These are phyloP conservation scores for Zele albiditarsus DNA, from an alignment of 2,888 invertebrate genomes.

Conservation along the genomic window DNA sequence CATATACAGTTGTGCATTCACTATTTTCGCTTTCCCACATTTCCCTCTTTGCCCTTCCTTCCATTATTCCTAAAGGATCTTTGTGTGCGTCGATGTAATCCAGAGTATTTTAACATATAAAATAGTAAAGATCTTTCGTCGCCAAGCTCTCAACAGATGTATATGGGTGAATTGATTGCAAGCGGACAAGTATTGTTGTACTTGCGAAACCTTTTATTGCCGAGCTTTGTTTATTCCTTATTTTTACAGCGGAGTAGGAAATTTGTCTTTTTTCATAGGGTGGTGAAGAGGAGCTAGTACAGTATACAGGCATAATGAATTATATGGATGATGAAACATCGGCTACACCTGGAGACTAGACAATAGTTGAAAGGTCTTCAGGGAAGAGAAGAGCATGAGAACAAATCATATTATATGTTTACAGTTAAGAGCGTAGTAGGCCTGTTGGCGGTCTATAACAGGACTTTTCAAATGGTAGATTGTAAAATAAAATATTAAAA, in stretches of 20 bases:
- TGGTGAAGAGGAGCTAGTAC: no score
- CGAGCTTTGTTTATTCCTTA: no score
- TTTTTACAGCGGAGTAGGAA: no score
- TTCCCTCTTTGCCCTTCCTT: background rate
- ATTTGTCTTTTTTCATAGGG: no score
- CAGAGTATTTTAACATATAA: background rate
- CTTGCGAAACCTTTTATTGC: no score
- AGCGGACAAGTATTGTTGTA: background rate
- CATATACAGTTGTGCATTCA: conserved; percentile 36
- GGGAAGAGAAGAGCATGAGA: background rate
- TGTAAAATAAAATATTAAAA: background rate
- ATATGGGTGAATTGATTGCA: background rate
- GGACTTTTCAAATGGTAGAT: background rate
- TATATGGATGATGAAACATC: background rate
- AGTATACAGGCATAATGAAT: background rate
- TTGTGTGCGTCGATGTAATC: background rate
- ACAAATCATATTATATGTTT: background rate
- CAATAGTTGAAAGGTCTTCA: background rate
- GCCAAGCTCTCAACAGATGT: background rate
- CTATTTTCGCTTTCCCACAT: conserved; percentile 44
- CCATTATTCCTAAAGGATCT: conserved; percentile 44
- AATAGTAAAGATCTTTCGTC: background rate
- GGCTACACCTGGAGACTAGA: background rate
- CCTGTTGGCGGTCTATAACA: conserved; percentile 3
- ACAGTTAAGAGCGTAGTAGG: background rate